Evolutionary conservation across 2,888 invertebrate genomes (phyloP).

Genomic region (Conomelus anceps): DNA sequence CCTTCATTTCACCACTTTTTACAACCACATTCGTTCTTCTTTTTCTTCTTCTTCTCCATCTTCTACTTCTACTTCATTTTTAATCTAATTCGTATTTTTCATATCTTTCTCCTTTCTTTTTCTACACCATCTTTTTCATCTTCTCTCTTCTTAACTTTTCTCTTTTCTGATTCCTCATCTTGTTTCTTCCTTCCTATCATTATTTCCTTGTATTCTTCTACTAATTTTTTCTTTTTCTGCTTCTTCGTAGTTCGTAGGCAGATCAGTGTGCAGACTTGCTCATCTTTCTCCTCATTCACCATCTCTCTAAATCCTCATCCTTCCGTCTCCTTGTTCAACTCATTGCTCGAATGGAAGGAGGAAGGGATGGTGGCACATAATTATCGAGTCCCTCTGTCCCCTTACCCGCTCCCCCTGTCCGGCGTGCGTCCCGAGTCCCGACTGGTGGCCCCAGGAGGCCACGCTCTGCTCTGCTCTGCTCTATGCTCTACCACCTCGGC

Average conservation of each 20-base stretch:
- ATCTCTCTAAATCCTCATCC: neutral
- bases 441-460: conserved; percentile 5
- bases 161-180: neutral
- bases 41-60: neutral
- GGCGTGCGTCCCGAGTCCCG: no score
- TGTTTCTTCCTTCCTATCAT: neutral
- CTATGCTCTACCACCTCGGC: conserved; percentile 19
- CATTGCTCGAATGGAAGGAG: neutral
- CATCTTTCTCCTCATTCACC: neutral
- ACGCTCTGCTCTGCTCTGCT: neutral
- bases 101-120: no score
- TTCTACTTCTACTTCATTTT: neutral
- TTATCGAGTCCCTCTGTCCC: conserved; percentile 2
- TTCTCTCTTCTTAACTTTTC: neutral
- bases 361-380: conserved; percentile 4
- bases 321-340: no score
- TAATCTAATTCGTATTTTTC: no score
- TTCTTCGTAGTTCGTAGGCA: neutral
- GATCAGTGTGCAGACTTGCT: neutral
- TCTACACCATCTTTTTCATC: neutral
- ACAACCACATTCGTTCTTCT: neutral
- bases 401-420: neutral
- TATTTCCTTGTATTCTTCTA: neutral
- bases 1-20: neutral
- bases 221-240: neutral